Evolutionary conservation across 2,113 vertebrate genomes (phyloP).

Genomic region (Limanda limanda): DNA sequence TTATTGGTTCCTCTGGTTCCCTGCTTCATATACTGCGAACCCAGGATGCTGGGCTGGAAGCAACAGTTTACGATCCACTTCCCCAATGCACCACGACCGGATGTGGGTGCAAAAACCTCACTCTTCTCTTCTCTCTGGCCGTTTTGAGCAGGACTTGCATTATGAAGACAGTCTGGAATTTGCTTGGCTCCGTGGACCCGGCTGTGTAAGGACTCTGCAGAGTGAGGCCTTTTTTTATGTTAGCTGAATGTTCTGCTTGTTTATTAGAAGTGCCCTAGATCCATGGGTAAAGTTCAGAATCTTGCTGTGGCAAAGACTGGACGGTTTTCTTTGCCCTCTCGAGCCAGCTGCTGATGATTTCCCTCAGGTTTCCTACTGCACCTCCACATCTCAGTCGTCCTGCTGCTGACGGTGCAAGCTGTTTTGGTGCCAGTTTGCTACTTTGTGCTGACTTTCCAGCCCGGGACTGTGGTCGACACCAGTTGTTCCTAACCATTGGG

Average conservation of each 20-base stretch:
- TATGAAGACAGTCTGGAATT: constrained; percentile 11
- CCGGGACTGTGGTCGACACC: not conserved
- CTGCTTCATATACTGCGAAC: constrained; percentile 48
- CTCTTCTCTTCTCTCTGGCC: constrained; percentile 11
- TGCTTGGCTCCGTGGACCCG: not conserved
- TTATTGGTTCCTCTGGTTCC: constrained; percentile 84
- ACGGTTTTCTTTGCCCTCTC: not conserved
- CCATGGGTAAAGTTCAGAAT: not conserved
- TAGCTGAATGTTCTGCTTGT: not conserved
- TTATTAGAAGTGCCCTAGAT: not conserved
- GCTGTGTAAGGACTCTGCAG: not conserved
- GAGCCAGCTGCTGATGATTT: not conserved
- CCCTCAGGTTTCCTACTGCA: not conserved
- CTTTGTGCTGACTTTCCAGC: constrained; percentile 4
- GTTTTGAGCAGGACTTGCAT: constrained; percentile 2
- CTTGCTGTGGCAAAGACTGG: not conserved
- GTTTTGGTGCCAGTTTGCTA: not conserved
- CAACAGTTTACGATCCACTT: constrained; percentile 85
- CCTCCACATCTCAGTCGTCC: not conserved
- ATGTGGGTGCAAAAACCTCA: constrained; percentile 37
- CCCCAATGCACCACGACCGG: constrained; percentile 68
- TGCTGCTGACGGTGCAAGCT: constrained; percentile 4
- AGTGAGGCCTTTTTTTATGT: not conserved
- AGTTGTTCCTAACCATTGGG: not conserved
- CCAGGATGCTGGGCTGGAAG: constrained; percentile 81